Evolutionary conservation across 2,888 invertebrate species (phyloP), one percentile per base, ranked within the genome.

Genomic region (Phragmatobia fuliginosa): DNA sequence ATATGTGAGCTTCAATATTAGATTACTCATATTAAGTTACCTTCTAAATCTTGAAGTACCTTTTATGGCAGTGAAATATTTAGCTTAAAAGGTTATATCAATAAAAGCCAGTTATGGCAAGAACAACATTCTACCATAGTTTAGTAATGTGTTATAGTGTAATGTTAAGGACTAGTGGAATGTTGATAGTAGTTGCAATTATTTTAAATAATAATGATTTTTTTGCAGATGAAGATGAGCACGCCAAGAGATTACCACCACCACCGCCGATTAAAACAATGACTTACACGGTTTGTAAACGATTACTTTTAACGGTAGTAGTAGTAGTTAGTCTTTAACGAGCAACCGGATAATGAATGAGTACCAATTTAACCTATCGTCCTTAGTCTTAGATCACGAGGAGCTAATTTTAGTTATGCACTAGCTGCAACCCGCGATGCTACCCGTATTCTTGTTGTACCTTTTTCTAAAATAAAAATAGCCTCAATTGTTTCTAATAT

Each of bases 261-360:
- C 95, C 96, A 73, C 96, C 97, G 70, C 97, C 97, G 58, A 96
- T 97, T 85, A 97, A 97, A 94, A 98, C 98, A 83, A 97, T 96
- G 93, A 96, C 97, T 82, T 97, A 98, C 88, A 97, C 96, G 94
- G 98, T 97, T 91, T 96, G 96, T 66, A 65, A 28, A 33, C n/a
- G 49, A 28, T 52, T 56, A 28, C 10, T 41, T 41, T 21, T 41
- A 62, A 31, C 28, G 56, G 1, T 14, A 28, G 56, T 14, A 56
- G 11, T 28, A 16, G 16, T 28, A 28, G 25, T 28, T 56, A 56
- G 28, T 56, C 16, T 16, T 56, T 56, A 28, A 56, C 28, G 16
- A 28, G 14, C 28, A 56, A 6, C 56, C 16, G 7, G 56, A 16
- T 56, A 28, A 56, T 56, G 56, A 28, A 25, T 28, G 56, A 28